phyloP scores from a whole-genome alignment of 2,113 vertebrate genomes.

The Anoura caudifer region DNA sequence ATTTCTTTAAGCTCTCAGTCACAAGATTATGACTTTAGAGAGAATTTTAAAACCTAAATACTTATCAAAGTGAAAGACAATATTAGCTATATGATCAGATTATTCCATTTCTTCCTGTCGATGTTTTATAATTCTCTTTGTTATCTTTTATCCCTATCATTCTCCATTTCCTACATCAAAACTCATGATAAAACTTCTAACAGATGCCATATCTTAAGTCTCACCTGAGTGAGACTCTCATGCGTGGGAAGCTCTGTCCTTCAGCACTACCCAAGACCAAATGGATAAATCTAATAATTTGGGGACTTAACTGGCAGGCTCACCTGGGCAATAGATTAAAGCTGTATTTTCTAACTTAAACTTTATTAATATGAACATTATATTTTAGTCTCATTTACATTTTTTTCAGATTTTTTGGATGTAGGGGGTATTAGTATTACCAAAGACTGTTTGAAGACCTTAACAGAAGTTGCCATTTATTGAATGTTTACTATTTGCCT shows the following conservation, averaged over 20 bases:
- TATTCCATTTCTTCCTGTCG: not conserved
- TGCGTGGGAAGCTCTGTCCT: not conserved
- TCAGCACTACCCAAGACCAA: not conserved
- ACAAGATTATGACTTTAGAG: not conserved
- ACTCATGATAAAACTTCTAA: not conserved
- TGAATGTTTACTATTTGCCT: not conserved
- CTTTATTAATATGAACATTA: not conserved
- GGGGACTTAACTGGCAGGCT: not conserved
- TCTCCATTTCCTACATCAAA: slow-evolving; percentile 13
- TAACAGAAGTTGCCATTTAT: not conserved
- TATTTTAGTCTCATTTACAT: not conserved
- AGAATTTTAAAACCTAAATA: not conserved
- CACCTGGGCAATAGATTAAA: not conserved
- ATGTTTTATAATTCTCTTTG: not conserved
- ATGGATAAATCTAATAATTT: not conserved
- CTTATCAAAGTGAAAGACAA: not conserved
- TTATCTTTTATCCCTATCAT: not conserved
- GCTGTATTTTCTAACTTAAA: not conserved
- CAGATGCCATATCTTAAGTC: not conserved
- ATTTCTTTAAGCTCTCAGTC: not conserved
- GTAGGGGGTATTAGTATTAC: not conserved
- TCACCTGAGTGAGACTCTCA: not conserved
- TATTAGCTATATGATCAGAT: not conserved
- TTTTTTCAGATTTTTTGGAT: not conserved
- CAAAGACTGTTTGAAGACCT: not conserved